Evolutionary conservation across 2,797 vertebrate genomes (phyloP).

Genomic region (Thalassophryne amazonica): DNA sequence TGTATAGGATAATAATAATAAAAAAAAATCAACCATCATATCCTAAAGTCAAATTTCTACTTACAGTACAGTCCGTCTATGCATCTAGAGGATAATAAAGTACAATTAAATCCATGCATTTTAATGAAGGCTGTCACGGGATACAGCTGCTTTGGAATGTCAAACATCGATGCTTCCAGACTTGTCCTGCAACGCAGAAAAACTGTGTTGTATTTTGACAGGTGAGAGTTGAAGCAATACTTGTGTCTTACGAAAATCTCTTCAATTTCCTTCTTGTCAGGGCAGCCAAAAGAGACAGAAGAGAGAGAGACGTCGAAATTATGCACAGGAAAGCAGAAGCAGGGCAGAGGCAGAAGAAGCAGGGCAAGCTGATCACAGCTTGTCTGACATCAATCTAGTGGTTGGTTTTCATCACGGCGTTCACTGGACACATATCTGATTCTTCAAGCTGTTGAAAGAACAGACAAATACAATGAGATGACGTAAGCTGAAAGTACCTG

Average conservation of each 20-base stretch:
- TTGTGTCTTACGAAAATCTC: not conserved
- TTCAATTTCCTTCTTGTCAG: slow-evolving; percentile 14
- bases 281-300: slow-evolving; percentile 5
- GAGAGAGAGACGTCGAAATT: slow-evolving; percentile 14
- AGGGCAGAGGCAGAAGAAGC: slow-evolving; percentile 57
- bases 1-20: not conserved
- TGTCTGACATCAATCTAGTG: slow-evolving; percentile 82
- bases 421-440: slow-evolving; percentile 83
- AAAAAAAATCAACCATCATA: slow-evolving; percentile 14
- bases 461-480: slow-evolving; percentile 2
- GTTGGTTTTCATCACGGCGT: slow-evolving; percentile 42
- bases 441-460: slow-evolving; percentile 76
- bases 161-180: slow-evolving; percentile 22
- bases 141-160: slow-evolving; percentile 32
- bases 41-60: slow-evolving; percentile 22
- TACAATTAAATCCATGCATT: slow-evolving; percentile 51
- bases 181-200: slow-evolving; percentile 18
- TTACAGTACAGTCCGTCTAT: slow-evolving; percentile 5
- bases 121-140: slow-evolving; percentile 24
- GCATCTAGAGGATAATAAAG: slow-evolving; percentile 24
- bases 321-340: slow-evolving; percentile 34
- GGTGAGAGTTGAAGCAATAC: slow-evolving; percentile 20
- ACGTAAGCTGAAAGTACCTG: too few species aligned
- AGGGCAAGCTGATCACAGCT: slow-evolving; percentile 77
- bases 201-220: slow-evolving; percentile 11